These are phyloP conservation scores for Uloborus plumipes DNA, from an alignment of 2,888 invertebrate species.

Conservation along the genomic window DNA sequence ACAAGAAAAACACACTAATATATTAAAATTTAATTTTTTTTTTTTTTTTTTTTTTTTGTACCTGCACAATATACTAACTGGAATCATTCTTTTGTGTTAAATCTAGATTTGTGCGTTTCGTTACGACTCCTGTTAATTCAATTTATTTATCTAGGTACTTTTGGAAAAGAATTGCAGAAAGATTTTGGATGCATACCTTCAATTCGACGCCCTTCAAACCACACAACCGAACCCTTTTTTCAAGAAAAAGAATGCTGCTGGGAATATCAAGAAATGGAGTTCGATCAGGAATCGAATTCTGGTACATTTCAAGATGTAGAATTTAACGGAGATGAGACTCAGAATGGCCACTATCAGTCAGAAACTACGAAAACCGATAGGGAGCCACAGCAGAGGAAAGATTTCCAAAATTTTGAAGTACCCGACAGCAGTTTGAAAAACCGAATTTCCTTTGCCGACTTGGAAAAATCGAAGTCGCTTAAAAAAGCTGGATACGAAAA, in stretches of 20 bases:
- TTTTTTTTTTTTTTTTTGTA: too few relatives aligned
- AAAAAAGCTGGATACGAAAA: constrained; percentile 30
- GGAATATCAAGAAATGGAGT: constrained; percentile 58
- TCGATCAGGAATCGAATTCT: constrained; percentile 45
- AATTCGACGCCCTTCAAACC: too few relatives aligned
- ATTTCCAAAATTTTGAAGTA: not conserved
- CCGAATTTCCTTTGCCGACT: constrained; percentile 14
- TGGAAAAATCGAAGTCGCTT: constrained; percentile 5
- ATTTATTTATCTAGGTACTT: too few relatives aligned
- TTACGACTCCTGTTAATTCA: too few relatives aligned
- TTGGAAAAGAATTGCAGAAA: too few relatives aligned
- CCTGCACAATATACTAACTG: too few relatives aligned
- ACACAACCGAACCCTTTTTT: not conserved
- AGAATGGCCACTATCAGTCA: not conserved
- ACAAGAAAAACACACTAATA: too few relatives aligned
- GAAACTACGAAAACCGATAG: not conserved
- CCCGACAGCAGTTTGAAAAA: not conserved
- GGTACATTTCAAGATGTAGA: constrained; percentile 46
- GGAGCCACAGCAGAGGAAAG: not conserved
- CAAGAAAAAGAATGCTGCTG: constrained; percentile 41
- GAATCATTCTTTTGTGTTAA: too few relatives aligned
- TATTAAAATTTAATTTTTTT: too few relatives aligned
- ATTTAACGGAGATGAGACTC: constrained; percentile 3
- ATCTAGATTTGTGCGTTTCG: too few relatives aligned
- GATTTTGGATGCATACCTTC: too few relatives aligned